phyloP scores from a whole-genome alignment of 2,797 vertebrate species.

The Pipistrellus pipistrellus region DNA sequence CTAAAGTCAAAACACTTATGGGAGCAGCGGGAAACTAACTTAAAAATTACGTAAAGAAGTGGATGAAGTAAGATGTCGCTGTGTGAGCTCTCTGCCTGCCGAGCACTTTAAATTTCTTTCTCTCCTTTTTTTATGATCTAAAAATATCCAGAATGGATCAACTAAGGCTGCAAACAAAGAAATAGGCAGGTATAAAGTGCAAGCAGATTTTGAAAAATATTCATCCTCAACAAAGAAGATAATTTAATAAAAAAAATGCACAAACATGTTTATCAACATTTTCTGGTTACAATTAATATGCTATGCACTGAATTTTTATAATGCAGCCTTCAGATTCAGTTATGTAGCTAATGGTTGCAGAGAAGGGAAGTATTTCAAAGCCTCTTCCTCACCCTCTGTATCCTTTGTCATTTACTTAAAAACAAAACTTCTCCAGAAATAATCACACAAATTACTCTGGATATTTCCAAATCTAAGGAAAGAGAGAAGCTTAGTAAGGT shows the following conservation, averaged over 20 bases:
- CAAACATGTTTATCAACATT: not conserved
- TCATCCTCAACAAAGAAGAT: not conserved
- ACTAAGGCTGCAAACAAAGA: slow-evolving; percentile 42
- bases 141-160: slow-evolving; percentile 68
- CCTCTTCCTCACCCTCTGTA: not conserved
- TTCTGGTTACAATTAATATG: not conserved
- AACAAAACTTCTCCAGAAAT: not conserved
- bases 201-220: not conserved
- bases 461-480: not conserved
- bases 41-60: slow-evolving; percentile 72
- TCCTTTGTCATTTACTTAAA: not conserved
- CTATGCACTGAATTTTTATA: not conserved
- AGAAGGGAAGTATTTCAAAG: slow-evolving; percentile 16
- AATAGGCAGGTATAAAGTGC: not conserved
- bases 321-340: not conserved
- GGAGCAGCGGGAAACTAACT: slow-evolving; percentile 70
- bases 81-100: slow-evolving; percentile 56
- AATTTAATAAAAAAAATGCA: not conserved
- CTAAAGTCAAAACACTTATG: slow-evolving; percentile 56
- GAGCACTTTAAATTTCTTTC: slow-evolving; percentile 23
- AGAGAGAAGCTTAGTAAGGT: not conserved
- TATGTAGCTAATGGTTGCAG: not conserved
- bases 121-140: slow-evolving; percentile 44
- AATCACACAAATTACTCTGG: not conserved
- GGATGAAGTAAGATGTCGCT: not conserved